These are phyloP conservation scores for Laupala kohalensis DNA, from an alignment of 1,140 invertebrate species.

Conservation along the genomic window DNA sequence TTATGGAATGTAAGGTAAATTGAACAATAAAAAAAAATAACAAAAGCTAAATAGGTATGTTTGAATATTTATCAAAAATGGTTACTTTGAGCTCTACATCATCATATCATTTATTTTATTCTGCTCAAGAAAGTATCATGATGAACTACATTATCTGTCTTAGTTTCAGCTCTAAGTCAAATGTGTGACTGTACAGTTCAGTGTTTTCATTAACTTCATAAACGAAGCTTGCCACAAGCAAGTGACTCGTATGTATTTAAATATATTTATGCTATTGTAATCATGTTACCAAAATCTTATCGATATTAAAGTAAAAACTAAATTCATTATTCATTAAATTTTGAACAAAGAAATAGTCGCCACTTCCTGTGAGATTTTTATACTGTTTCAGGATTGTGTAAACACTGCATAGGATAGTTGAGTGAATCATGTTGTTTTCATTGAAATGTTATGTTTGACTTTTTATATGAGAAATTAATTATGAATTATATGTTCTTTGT, in stretches of 20 bases:
- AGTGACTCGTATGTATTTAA: neutral
- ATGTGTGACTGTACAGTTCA: neutral
- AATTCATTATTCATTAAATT: neutral
- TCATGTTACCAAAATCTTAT: neutral
- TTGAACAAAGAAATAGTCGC: neutral
- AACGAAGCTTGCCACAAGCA: neutral
- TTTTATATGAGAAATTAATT: neutral
- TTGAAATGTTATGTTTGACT: neutral
- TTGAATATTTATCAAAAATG: no score
- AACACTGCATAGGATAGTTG: neutral
- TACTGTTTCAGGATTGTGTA: neutral
- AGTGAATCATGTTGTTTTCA: neutral
- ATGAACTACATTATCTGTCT: neutral
- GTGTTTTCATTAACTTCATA: neutral
- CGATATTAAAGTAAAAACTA: neutral
- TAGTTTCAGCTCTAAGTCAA: neutral
- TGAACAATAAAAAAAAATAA: neutral
- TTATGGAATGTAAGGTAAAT: no score
- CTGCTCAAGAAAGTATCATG: no score
- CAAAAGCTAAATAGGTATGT: no score
- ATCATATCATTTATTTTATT: no score
- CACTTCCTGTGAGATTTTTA: neutral
- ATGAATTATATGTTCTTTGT: neutral
- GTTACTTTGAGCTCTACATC: no score
- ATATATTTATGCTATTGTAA: neutral